Base-by-base conservation (phyloP, 1,140 invertebrate species). In the Formica selysi region DNA sequence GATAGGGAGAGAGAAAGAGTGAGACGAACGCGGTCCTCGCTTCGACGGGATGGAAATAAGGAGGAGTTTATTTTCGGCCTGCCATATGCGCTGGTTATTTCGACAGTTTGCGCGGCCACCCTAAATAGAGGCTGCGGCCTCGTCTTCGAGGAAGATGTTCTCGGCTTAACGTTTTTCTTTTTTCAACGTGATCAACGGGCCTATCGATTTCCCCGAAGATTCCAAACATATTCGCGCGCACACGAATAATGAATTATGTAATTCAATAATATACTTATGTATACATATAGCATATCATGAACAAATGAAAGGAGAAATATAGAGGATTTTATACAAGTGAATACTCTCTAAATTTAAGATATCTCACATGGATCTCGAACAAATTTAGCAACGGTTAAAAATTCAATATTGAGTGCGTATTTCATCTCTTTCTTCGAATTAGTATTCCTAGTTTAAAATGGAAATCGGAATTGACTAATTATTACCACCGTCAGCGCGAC, bases 31-130 rank as follows among this genome's bases (percentile, higher is more conserved):
- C 85, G 86, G 89, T 86, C 86, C 88, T 86, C 80, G 79, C 70
- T 92, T 90, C 90, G 90, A 93, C 91, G 93, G 89, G 91, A 94
- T 92, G 93, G 90, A 91, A 95, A 94, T 94, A 94, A 94, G 94
- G 89, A 93, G 92, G 80, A 91, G 94, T 95, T 95, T 95, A 95
- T 95, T 95, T 95, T 94, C 86, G 93, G 92, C 92, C 92, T 85
- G 90, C 93, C 94, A 95, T 94, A 95, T 95, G 94, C 92, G 94
- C 92, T 89, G 91, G 93, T 94, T 95, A 95, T 95, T 95, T 95
- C 94, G 92, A 94, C 91, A 88, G 89, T 89, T 84, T 78, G 84
- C 79, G 86, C 74, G 87, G 88, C 87, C 91, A 88, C 88, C 87
- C 91, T 85, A 89, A 87, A 90, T 91, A 90, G 88, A 89, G 76